phyloP scores from a whole-genome alignment of 2,113 vertebrate genomes.

The Desmodus rotundus region DNA sequence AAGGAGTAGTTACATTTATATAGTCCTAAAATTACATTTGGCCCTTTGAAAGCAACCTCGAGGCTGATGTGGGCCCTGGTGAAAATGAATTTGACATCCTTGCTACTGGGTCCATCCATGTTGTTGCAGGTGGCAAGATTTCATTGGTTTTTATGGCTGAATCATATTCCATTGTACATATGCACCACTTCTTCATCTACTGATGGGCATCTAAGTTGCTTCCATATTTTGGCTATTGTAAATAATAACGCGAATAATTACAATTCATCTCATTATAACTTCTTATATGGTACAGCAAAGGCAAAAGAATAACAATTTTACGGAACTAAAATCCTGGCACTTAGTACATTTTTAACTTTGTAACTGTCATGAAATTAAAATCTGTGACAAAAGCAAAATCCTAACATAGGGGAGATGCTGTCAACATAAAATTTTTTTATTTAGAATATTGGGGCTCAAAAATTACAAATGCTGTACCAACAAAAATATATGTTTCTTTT shows the following conservation, averaged over 20 bases:
- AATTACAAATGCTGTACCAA: background rate
- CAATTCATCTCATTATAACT: background rate
- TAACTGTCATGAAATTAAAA: background rate
- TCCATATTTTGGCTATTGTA: too few relatives aligned
- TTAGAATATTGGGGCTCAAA: background rate
- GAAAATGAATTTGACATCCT: too few relatives aligned
- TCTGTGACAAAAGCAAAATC: background rate
- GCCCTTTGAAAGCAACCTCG: too few relatives aligned
- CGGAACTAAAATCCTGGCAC: background rate
- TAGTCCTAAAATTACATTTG: too few relatives aligned
- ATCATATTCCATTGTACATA: too few relatives aligned
- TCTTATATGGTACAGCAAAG: background rate
- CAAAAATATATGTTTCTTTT: background rate
- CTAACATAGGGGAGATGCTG: background rate
- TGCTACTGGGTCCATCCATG: background rate
- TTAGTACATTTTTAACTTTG: background rate
- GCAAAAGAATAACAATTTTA: background rate
- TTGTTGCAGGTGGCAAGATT: background rate
- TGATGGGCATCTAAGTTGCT: too few relatives aligned
- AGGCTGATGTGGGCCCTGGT: too few relatives aligned
- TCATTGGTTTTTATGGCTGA: background rate
- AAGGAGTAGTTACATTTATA: too few relatives aligned
- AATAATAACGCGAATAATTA: background rate
- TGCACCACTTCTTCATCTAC: too few relatives aligned
- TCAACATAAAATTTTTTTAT: background rate